phyloP scores from a whole-genome alignment of 2,888 invertebrate species.

The Drosophila subquinaria region DNA sequence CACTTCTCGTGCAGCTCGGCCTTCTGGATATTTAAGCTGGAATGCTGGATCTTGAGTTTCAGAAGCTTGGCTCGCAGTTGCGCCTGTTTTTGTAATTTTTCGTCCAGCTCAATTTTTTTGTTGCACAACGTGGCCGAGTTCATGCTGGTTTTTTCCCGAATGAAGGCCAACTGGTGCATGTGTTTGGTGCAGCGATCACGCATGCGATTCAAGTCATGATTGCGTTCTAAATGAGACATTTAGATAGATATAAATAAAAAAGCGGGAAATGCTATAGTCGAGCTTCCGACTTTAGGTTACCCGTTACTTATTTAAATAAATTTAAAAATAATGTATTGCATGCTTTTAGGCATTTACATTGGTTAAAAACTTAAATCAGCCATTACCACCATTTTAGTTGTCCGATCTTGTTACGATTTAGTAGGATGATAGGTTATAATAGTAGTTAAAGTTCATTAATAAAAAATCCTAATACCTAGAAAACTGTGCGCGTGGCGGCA shows the following conservation, averaged over 20 bases:
- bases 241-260: not conserved
- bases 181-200: conserved; percentile 44
- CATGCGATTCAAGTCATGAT: conserved; percentile 31
- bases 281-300: too few relatives aligned
- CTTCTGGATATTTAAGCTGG: conserved; percentile 14
- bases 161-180: conserved; percentile 49
- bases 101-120: rapidly evolving
- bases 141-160: conserved; percentile 48
- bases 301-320: too few relatives aligned
- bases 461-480: too few relatives aligned
- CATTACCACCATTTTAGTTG: too few relatives aligned
- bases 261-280: too few relatives aligned
- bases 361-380: too few relatives aligned
- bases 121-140: not conserved
- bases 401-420: too few relatives aligned
- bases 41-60: conserved; percentile 27
- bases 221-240: conserved; percentile 25
- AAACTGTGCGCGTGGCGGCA: too few relatives aligned
- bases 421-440: too few relatives aligned
- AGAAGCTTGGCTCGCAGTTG: conserved; percentile 26
- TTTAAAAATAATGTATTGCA: too few relatives aligned
- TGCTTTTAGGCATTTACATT: too few relatives aligned
- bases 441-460: too few relatives aligned
- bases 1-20: not conserved
- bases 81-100: rapidly evolving